These are phyloP conservation scores for Microctenopoma lineatum DNA, from an alignment of 2,797 vertebrate genomes.

Conservation along the genomic window DNA sequence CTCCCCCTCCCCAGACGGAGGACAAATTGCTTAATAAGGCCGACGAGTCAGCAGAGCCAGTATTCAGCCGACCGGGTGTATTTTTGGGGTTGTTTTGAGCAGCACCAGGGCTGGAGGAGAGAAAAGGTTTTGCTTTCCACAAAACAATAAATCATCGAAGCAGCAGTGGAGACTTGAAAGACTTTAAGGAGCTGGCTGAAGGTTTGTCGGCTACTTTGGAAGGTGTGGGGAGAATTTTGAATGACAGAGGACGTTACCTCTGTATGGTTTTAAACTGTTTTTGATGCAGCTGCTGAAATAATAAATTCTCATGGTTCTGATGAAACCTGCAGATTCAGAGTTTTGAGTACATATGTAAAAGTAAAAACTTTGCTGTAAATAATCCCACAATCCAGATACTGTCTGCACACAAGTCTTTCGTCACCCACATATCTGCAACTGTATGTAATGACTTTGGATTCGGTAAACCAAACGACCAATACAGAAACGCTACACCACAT, in stretches of 20 bases:
- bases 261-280: slow-evolving; percentile 61
- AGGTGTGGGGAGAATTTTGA: background rate
- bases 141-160: slow-evolving; percentile 8
- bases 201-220: slow-evolving; percentile 40
- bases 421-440: too few species aligned
- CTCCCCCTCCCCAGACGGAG: slow-evolving; percentile 19
- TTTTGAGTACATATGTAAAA: background rate
- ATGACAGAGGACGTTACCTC: slow-evolving; percentile 1
- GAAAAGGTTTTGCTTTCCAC: background rate
- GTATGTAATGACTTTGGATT: too few species aligned
- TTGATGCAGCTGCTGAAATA: slow-evolving; percentile 68
- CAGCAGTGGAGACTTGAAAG: slow-evolving; percentile 2
- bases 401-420: too few species aligned
- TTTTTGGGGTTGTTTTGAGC: slow-evolving; percentile 39
- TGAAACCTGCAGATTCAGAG: slow-evolving; percentile 9
- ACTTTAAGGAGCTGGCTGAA: slow-evolving; percentile 21
- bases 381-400: too few species aligned
- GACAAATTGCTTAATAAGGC: slow-evolving; percentile 11
- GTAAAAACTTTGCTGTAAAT: too few species aligned
- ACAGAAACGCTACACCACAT: too few species aligned
- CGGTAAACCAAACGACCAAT: too few species aligned
- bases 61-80: slow-evolving; percentile 31
- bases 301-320: slow-evolving; percentile 69
- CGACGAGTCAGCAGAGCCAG: background rate
- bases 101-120: background rate